These are phyloP conservation scores for Fukomys damarensis DNA, from an alignment of 2,113 vertebrate genomes.

Conservation along the genomic window DNA sequence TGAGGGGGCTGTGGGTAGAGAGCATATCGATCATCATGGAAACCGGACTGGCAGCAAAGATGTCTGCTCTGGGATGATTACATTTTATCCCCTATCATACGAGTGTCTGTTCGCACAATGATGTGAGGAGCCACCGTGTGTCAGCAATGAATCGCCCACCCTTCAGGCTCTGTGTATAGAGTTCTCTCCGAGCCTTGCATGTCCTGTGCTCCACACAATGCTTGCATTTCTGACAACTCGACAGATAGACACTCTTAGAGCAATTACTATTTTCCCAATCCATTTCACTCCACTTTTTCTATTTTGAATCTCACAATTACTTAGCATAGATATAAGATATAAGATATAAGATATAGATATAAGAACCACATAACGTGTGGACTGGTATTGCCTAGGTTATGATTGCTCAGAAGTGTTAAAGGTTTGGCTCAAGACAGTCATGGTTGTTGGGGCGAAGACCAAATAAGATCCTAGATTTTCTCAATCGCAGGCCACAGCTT, in stretches of 20 bases:
- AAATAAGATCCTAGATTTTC: neutral
- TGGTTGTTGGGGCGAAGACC: neutral
- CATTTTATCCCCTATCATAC: neutral
- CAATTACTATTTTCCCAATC: neutral
- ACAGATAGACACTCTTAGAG: neutral
- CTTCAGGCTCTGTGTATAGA: neutral
- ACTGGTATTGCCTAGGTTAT: neutral
- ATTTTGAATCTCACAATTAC: neutral
- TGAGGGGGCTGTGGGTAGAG: neutral
- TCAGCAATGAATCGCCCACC: neutral
- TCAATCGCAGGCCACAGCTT: neutral
- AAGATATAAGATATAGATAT: too few relatives aligned
- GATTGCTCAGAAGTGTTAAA: constrained; percentile 40
- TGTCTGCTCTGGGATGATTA: neutral
- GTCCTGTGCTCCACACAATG: neutral
- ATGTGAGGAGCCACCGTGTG: neutral
- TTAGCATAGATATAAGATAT: too few relatives aligned
- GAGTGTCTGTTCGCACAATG: neutral
- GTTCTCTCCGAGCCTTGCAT: neutral
- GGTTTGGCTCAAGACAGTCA: constrained; percentile 21
- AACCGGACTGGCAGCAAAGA: neutral
- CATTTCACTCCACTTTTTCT: neutral
- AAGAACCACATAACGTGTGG: too few relatives aligned
- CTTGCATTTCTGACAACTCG: constrained; percentile 10
- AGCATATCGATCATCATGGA: neutral